phyloP scores from a whole-genome alignment of 2,113 vertebrate species.

The Maylandia zebra region DNA sequence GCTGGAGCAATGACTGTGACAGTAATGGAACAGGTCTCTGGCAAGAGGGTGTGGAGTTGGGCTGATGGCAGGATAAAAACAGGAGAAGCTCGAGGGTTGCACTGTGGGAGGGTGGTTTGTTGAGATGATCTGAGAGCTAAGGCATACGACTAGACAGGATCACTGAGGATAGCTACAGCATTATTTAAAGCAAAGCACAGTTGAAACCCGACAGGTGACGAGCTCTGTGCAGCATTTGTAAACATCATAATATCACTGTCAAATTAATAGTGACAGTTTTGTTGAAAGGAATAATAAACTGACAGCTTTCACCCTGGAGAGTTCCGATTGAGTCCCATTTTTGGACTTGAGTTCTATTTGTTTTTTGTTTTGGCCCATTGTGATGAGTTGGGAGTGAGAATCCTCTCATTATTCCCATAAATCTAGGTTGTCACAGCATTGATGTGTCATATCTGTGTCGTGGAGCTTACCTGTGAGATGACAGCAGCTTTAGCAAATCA shows the following conservation, averaged over 20 bases:
- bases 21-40: constrained; percentile 32
- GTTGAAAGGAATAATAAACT: background rate
- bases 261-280: background rate
- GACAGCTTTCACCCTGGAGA: background rate
- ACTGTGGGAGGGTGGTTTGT: background rate
- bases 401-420: background rate
- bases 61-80: background rate
- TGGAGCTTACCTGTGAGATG: background rate
- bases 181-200: background rate
- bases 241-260: background rate
- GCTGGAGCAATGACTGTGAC: constrained; percentile 33
- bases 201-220: background rate
- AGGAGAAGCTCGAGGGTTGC: background rate
- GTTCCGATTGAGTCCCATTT: background rate
- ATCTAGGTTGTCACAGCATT: background rate
- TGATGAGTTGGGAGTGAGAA: background rate
- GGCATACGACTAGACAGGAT: background rate
- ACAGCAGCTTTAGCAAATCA: background rate
- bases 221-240: background rate
- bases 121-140: constrained; percentile 24
- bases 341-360: background rate
- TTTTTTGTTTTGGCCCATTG: background rate
- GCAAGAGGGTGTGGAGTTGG: background rate
- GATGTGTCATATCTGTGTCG: background rate
- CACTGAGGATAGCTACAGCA: background rate